A percentile compares a stretch with the other conserved stretches of the same genome.
These are phyloP conservation scores for Galeopsomyia nigrocyanea DNA, from an alignment of 2,888 invertebrate species.

Conservation along the genomic window DNA sequence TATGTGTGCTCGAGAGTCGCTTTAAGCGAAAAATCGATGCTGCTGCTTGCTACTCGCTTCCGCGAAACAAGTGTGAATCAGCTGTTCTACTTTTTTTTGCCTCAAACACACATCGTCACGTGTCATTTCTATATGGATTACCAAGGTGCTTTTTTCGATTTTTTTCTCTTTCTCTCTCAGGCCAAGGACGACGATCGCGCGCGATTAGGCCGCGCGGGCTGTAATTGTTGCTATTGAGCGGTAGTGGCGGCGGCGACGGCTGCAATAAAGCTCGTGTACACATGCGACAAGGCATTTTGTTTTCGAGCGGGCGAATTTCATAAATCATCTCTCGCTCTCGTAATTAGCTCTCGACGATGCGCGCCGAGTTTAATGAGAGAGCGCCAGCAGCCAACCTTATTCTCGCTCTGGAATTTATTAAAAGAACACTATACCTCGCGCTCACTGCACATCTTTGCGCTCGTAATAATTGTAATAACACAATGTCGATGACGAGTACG, in stretches of 20 bases:
- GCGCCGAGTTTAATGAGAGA: too few relatives aligned
- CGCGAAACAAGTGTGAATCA: constrained; percentile 42
- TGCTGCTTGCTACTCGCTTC: constrained; percentile 27
- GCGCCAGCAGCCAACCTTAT: too few relatives aligned
- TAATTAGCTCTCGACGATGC: too few relatives aligned
- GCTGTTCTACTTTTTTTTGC: constrained; percentile 45
- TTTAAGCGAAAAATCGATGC: constrained; percentile 55
- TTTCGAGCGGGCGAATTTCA: too few relatives aligned
- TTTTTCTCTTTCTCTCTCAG: constrained; percentile 9
- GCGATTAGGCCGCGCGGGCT: constrained; percentile 4
- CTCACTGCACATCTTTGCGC: background rate
- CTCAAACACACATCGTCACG: constrained; percentile 6
- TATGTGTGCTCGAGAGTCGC: constrained; percentile 7
- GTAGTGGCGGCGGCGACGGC: background rate
- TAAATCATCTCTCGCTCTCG: too few relatives aligned
- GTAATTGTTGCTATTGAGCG: background rate
- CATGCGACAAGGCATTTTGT: too few relatives aligned
- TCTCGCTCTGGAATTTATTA: too few relatives aligned
- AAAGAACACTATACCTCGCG: too few relatives aligned
- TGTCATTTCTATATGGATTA: constrained; percentile 6
- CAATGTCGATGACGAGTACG: background rate
- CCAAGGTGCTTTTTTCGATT: background rate
- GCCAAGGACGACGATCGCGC: too few relatives aligned
- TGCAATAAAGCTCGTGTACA: background rate
- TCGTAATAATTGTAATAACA: background rate